Evolutionary conservation across 2,797 vertebrate genomes (phyloP).

Genomic region (Clarias pachynema): DNA sequence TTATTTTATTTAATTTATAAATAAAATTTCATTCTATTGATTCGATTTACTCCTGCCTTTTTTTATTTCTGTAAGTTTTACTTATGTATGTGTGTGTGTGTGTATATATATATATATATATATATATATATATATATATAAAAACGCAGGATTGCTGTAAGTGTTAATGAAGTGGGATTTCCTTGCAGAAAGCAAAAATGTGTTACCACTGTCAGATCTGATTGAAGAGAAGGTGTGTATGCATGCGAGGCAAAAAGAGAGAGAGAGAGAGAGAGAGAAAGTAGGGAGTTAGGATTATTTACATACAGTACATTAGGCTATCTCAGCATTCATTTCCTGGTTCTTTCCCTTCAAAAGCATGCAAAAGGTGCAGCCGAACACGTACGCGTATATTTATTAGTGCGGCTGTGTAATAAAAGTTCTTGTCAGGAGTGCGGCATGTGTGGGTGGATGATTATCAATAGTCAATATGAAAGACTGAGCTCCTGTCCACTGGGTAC

Average conservation of each 20-base stretch:
- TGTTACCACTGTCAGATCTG: slow-evolving; percentile 15
- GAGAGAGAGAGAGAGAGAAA: background rate
- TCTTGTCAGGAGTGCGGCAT: slow-evolving; percentile 33
- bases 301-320: slow-evolving; percentile 36
- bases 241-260: background rate
- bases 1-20: background rate
- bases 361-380: slow-evolving; percentile 33
- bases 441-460: slow-evolving; percentile 64
- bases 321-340: slow-evolving; percentile 43
- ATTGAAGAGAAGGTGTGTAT: background rate
- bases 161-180: slow-evolving; percentile 45
- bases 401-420: slow-evolving; percentile 23
- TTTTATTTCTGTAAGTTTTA: no score
- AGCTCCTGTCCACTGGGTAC: slow-evolving; percentile 41
- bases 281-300: slow-evolving; percentile 31
- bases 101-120: no score
- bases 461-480: slow-evolving; percentile 71
- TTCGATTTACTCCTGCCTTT: no score
- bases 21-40: background rate
- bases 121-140: background rate
- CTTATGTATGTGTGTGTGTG: no score
- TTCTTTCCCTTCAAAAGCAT: slow-evolving; percentile 44
- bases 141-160: slow-evolving; percentile 54
- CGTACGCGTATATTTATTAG: slow-evolving; percentile 30
- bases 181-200: slow-evolving; percentile 15